Conservation (phyloP, 2,888 invertebrate genomes). For the Beris morrisii region DNA sequence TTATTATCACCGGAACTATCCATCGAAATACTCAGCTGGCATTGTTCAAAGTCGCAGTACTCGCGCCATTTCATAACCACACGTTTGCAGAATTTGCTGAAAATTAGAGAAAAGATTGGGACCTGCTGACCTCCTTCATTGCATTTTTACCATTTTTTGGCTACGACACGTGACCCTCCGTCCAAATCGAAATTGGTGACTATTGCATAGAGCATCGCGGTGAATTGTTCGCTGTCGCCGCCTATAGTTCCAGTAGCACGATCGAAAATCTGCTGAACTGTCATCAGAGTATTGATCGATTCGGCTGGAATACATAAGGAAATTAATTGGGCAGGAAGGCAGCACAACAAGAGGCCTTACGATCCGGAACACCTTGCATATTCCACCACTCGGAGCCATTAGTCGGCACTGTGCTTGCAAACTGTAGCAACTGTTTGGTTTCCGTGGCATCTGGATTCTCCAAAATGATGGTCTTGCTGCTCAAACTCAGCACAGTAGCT, state of each 20-base stretch:
- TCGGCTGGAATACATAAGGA: conserved; percentile 52
- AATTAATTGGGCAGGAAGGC: too few species aligned
- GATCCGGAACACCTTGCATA: conserved; percentile 51
- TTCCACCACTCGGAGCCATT: conserved; percentile 44
- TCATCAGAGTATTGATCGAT: conserved; percentile 63
- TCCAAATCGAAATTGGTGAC: conserved; percentile 74
- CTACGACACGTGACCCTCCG: conserved; percentile 54
- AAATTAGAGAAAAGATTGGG: conserved; percentile 20
- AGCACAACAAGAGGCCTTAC: conserved; percentile 47
- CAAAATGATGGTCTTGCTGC: conserved; percentile 65
- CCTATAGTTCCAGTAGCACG: conserved; percentile 51
- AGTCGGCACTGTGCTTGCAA: conserved; percentile 55
- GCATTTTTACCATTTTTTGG: conserved; percentile 55
- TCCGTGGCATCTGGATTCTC: conserved; percentile 73
- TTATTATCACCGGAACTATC: conserved; percentile 41
- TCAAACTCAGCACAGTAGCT: conserved; percentile 58
- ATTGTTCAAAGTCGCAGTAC: conserved; percentile 47
- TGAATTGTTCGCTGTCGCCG: conserved; percentile 62
- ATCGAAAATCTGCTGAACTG: conserved; percentile 61
- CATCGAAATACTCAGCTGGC: conserved; percentile 47
- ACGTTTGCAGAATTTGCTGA: conserved; percentile 46
- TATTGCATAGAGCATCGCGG: conserved; percentile 68
- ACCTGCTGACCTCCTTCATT: conserved; percentile 17
- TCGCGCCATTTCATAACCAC: conserved; percentile 40
- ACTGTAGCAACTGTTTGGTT: conserved; percentile 60